These are phyloP conservation scores for Drosophila mayaguana DNA, from an alignment of 2,888 invertebrate species.

Conservation along the genomic window DNA sequence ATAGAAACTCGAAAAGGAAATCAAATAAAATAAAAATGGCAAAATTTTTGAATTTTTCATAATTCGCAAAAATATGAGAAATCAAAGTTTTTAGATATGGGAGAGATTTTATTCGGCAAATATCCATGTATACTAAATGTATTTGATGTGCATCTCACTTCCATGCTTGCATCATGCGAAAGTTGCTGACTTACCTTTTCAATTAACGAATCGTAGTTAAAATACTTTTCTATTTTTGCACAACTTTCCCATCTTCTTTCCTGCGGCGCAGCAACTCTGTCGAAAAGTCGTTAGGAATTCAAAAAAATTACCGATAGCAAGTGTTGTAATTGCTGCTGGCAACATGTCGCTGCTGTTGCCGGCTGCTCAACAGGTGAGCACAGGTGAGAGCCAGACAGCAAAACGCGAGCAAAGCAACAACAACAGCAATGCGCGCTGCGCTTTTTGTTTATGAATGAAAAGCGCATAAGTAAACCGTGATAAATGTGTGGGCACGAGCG, in stretches of 20 bases:
- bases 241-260: background rate
- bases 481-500: slow-evolving; percentile 62
- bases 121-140: background rate
- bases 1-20: background rate
- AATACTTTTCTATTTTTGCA: background rate
- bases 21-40: accelerated
- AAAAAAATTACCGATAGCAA: slow-evolving; percentile 24
- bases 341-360: slow-evolving; percentile 34
- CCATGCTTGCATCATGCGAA: background rate
- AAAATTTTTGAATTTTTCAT: background rate
- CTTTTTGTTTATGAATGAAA: slow-evolving; percentile 79
- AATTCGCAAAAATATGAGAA: background rate
- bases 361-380: slow-evolving; percentile 65
- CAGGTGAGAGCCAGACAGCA: slow-evolving; percentile 38
- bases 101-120: too few relatives aligned
- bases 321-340: slow-evolving; percentile 29
- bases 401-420: slow-evolving; percentile 23
- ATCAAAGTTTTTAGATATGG: background rate
- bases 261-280: slow-evolving; percentile 23
- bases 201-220: background rate
- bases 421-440: slow-evolving; percentile 49
- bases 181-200: background rate
- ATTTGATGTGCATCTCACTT: background rate
- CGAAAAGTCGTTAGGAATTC: slow-evolving; percentile 27
- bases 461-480: slow-evolving; percentile 67